These are phyloP conservation scores for Cardinalis cardinalis DNA, from an alignment of 2,113 vertebrate genomes.

Conservation along the genomic window DNA sequence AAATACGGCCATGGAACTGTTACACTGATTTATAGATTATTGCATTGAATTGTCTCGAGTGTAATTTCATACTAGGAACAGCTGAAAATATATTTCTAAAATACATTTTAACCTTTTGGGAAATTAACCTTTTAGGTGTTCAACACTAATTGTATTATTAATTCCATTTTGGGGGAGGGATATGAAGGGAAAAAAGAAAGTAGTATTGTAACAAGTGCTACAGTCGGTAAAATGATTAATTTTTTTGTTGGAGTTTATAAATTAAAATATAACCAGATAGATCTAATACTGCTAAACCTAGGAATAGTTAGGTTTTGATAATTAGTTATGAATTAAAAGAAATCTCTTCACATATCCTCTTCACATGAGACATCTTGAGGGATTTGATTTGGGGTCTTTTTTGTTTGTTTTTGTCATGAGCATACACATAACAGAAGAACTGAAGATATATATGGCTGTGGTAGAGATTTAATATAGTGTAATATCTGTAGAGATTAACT, in stretches of 20 bases:
- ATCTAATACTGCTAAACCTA: not conserved
- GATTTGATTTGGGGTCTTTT: not conserved
- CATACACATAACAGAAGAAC: not conserved
- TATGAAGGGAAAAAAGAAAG: not conserved
- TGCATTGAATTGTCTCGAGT: not conserved
- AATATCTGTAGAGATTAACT: not conserved
- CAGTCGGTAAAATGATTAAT: not conserved
- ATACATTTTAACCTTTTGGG: slow-evolving; percentile 2
- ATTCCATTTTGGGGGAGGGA: not conserved
- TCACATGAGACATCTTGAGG: not conserved
- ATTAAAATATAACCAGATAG: not conserved
- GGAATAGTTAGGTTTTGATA: not conserved
- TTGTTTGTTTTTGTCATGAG: not conserved
- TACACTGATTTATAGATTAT: not conserved
- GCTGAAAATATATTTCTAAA: not conserved
- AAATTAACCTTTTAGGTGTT: not conserved
- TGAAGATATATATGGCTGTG: slow-evolving; percentile 7
- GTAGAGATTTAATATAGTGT: slow-evolving; percentile 10
- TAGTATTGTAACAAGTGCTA: not conserved
- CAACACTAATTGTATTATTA: not conserved
- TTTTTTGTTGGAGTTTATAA: not conserved
- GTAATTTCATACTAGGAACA: not conserved
- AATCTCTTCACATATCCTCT: not conserved
- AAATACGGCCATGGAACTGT: not conserved
- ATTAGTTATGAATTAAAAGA: not conserved